Evolutionary conservation across 2,888 invertebrate genomes (phyloP), one percentile per base, ranked within the genome.

Genomic region (Xanthia togata): DNA sequence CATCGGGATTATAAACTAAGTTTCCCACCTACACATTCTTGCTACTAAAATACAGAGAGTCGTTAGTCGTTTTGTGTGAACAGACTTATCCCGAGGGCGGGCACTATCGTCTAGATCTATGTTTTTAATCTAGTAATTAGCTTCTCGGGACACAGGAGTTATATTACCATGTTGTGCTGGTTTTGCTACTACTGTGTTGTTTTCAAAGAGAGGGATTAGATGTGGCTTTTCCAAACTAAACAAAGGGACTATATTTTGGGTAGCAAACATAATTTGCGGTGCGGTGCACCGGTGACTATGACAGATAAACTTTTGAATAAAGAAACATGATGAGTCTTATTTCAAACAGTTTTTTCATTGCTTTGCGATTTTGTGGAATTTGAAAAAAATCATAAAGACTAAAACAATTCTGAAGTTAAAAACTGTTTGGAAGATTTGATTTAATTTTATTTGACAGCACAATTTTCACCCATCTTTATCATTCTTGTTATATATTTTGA

Each of bases 61-160:
- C 79, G 70, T 82, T 83, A 82, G 77, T 88, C 70, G 88, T 83
- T 86, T 87, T 85, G 80, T 88, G 77, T 73, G 80, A 80, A 77
- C 81, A 82, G 82, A 85, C 84, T 88, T 89, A 86, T 89, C 90
- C 88, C 79, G 55, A 73, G 83, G 87, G 90, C 82, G 76, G 80
- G 71, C 80, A 81, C 84, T 85, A 83, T 84, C 82, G 79, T 85
- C 78, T 81, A 79, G 81, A 89, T 91, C 89, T 88, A 88, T 89
- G 91, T 90, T 91, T 91, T 90, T 90, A 90, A 90, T 90, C 90
- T 90, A 86, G 87, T 92, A 91, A 92, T 92, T 91, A 91, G 89
- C 88, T 87, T 73, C 84, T 80, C 75, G 75, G 82, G 79, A 85
- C 83, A 82, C 78, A 69, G 59, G 73, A 83, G 83, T 87, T 89